Base-by-base conservation (phyloP, 2,113 vertebrate genomes). In the Lophius piscatorius region DNA sequence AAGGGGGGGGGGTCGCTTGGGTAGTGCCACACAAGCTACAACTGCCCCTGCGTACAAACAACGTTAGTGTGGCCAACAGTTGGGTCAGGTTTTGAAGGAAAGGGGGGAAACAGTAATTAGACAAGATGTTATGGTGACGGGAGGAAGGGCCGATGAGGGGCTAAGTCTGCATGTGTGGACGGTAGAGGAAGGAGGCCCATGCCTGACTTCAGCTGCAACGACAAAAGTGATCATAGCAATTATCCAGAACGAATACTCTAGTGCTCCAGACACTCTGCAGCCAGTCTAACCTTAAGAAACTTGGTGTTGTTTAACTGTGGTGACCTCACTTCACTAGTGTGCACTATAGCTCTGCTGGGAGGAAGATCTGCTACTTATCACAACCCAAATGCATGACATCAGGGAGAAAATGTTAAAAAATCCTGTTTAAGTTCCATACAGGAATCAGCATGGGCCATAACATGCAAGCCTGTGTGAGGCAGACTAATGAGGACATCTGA, bases 131-230 rank as follows among this genome's bases (percentile, higher is more conserved):
- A 69, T 63, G 65, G 47, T 35, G 59, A 70, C 52, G 46, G 42
- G 35, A 76, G 41, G 44, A 59, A 54, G 41, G 63, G 54, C 24
- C 26, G 35, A 48, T 67, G 63, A 66, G 47, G 76, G 67, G 57
- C 55, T 80, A 31, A 21, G 42, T 49, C 41, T 65, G 58, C 47
- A 45, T 44, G 52, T 65, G 67, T n/a, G 59, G 54, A 72, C 48
- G 73, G 52, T 59, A 67, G 66, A 70, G 75, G 73, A 77, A 64
- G 57, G 76, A 81, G 73, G 82, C 78, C 85, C 79, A 78, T 52
- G 82, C 48, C 70, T 88, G 86, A 89, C 85, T 86, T 89, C 86
- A 89, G 73, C 81, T 83, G 78, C 79, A 61, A 45, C 74, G 61
- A 70, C 45, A 73, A 81, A 91, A 89, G 89, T 84, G 58, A 88